Evolutionary conservation across 1,140 invertebrate genomes (phyloP).

Genomic region (Drosophila funebris): DNA sequence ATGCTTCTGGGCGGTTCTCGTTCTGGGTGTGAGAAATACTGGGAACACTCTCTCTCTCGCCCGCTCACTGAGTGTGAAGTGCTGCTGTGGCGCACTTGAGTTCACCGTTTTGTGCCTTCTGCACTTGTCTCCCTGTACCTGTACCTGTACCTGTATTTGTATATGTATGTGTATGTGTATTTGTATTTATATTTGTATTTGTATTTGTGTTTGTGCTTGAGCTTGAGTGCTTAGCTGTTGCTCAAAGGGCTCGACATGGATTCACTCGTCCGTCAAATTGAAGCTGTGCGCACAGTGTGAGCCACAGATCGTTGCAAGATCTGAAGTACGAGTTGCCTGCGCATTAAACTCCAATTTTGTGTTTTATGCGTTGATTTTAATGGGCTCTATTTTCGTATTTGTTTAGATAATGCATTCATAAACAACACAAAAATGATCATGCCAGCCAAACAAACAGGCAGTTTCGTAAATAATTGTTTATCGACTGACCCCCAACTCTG

Average conservation of each 20-base stretch:
- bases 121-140: slow-evolving; percentile 27
- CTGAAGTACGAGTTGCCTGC: slow-evolving; percentile 9
- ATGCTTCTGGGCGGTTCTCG: slow-evolving; percentile 43
- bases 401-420: slow-evolving; percentile 79
- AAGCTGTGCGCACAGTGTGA: slow-evolving; percentile 42
- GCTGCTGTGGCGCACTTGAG: slow-evolving; percentile 12
- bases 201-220: not conserved
- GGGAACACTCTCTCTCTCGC: slow-evolving; percentile 37
- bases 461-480: slow-evolving; percentile 76
- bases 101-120: slow-evolving; percentile 12
- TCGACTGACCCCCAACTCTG: slow-evolving; percentile 28
- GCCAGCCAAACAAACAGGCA: slow-evolving; percentile 44
- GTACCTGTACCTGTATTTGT: not conserved
- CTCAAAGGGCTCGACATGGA: slow-evolving; percentile 10
- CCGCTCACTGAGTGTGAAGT: not conserved
- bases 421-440: slow-evolving; percentile 49
- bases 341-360: slow-evolving; percentile 63
- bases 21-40: slow-evolving; percentile 51
- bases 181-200: not conserved
- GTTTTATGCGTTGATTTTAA: slow-evolving; percentile 69
- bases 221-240: not conserved
- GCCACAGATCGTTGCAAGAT: not conserved
- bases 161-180: too few species aligned
- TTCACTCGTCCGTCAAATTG: slow-evolving; percentile 64
- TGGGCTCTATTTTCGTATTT: slow-evolving; percentile 75